These are phyloP conservation scores for Drosophila orena DNA, from an alignment of 1,140 invertebrate species.

Conservation along the genomic window DNA sequence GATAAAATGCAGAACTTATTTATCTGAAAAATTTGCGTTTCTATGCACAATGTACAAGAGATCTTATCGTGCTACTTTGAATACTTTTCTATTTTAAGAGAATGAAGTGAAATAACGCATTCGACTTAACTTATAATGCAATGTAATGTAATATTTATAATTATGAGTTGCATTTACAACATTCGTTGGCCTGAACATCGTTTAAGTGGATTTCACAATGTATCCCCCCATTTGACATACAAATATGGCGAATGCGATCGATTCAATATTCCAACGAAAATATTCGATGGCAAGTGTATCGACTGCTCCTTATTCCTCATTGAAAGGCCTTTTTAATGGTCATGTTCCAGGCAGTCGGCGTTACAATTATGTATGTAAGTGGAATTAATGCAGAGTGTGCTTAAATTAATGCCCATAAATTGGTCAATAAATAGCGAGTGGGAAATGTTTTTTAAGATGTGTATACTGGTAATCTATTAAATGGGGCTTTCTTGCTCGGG, in stretches of 20 bases:
- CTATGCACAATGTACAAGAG: too few relatives aligned
- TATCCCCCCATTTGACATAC: conserved; percentile 16
- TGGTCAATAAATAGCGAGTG: conserved; percentile 48
- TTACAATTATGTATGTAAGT: conserved; percentile 52
- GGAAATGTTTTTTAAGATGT: conserved; percentile 50
- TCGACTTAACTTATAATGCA: not conserved
- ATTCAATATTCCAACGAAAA: conserved; percentile 11
- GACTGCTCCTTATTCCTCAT: conserved; percentile 44
- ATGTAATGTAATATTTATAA: not conserved
- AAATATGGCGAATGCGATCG: conserved; percentile 22
- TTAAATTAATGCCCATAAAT: conserved; percentile 50
- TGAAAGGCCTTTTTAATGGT: conserved; percentile 42
- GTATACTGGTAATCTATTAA: conserved; percentile 53
- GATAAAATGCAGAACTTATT: too few relatives aligned
- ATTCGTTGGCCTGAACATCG: conserved; percentile 3
- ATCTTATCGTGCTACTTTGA: too few relatives aligned
- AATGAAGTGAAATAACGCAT: not conserved
- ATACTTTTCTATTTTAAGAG: not conserved
- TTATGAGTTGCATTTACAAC: conserved; percentile 2
- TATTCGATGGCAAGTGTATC: conserved; percentile 23
- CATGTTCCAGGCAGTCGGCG: conserved; percentile 15
- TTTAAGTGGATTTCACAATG: conserved; percentile 46
- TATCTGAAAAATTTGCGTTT: too few relatives aligned
- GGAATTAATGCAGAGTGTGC: conserved; percentile 38
- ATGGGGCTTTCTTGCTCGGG: conserved; percentile 26